A percentile compares a stretch with the other conserved stretches of the same genome.
These are phyloP conservation scores for Clepsis dumicolana DNA, from an alignment of 2,888 invertebrate genomes.

Conservation along the genomic window DNA sequence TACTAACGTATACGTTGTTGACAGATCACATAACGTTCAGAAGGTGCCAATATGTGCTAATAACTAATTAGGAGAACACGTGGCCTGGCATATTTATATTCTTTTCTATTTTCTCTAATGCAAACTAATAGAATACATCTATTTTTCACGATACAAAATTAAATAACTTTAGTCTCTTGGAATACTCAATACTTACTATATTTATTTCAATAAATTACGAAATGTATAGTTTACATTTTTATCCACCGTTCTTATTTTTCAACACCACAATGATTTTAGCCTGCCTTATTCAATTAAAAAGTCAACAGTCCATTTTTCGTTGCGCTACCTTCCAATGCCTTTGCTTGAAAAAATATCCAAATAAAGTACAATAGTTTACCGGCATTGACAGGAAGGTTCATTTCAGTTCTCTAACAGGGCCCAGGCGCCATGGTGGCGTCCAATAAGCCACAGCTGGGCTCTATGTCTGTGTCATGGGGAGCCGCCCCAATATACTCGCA, in stretches of 20 bases:
- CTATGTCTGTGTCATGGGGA: slow-evolving; percentile 27
- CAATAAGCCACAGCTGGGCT: slow-evolving; percentile 35
- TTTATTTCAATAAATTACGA: no score
- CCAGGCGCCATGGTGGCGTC: slow-evolving; percentile 20
- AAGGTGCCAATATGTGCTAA: background rate
- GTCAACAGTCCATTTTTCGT: background rate
- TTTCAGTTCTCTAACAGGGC: slow-evolving; percentile 18
- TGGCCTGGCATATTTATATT: no score
- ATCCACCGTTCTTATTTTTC: background rate
- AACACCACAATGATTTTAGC: background rate
- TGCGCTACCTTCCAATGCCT: background rate
- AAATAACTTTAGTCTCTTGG: no score
- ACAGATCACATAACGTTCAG: slow-evolving; percentile 26
- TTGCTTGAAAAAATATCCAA: background rate
- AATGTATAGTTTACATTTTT: no score
- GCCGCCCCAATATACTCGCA: slow-evolving; percentile 31
- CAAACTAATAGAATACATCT: no score
- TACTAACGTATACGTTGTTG: slow-evolving; percentile 29
- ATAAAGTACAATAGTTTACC: background rate
- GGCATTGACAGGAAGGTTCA: slow-evolving; percentile 1
- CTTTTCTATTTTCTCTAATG: no score
- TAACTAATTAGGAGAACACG: slow-evolving; percentile 1
- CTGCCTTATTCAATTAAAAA: background rate
- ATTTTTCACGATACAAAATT: no score
- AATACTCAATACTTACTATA: no score